These are phyloP conservation scores for Ischnura elegans DNA, from an alignment of 2,888 invertebrate genomes.

Conservation along the genomic window DNA sequence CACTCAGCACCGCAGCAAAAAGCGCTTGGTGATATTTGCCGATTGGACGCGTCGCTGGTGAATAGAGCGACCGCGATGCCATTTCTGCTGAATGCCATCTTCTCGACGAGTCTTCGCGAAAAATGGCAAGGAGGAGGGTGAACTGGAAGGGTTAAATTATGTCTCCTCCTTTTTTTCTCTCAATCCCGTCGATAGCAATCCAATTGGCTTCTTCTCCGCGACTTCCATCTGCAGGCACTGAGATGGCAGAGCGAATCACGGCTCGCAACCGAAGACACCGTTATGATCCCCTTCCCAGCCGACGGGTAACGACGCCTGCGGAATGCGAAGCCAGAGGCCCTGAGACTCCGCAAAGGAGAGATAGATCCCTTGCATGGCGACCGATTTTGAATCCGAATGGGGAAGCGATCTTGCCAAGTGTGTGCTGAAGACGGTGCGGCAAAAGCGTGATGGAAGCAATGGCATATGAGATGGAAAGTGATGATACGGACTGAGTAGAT, in stretches of 20 bases:
- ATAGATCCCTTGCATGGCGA: background rate
- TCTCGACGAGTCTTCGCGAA: background rate
- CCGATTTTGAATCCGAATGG: background rate
- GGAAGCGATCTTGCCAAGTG: no score
- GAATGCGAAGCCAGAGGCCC: slow-evolving; percentile 40
- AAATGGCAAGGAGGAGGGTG: background rate
- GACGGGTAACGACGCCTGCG: background rate
- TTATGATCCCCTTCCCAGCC: slow-evolving; percentile 30
- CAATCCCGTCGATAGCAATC: background rate
- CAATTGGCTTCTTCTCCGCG: background rate
- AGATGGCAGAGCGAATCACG: background rate
- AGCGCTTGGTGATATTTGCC: no score
- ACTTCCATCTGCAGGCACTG: background rate
- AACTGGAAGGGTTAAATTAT: background rate
- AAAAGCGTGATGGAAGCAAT: no score
- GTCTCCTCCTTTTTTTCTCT: no score
- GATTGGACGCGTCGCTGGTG: no score
- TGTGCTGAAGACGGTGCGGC: no score
- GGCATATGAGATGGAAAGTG: no score
- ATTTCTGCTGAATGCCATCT: background rate
- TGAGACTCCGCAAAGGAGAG: background rate
- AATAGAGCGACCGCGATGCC: background rate
- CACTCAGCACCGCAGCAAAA: no score
- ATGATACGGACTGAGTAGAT: no score
- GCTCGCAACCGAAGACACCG: slow-evolving; percentile 12